phyloP scores from a whole-genome alignment of 1,140 invertebrate genomes.

The Leptopilina clavipes region DNA sequence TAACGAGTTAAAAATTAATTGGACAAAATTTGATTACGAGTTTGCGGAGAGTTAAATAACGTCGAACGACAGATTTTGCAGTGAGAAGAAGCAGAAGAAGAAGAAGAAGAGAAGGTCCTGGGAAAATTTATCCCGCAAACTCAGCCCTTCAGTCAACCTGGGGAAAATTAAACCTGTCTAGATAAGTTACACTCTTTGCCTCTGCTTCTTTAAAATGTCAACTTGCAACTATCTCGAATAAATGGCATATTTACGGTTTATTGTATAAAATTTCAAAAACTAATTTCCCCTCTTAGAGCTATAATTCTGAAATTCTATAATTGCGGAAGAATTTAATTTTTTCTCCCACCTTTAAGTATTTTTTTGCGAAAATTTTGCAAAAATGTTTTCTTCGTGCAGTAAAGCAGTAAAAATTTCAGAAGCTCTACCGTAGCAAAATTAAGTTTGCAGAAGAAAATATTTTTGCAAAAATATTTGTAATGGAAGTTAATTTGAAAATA shows the following conservation, averaged over 20 bases:
- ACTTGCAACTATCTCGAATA: background rate
- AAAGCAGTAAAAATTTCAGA: too few species aligned
- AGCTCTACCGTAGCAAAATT: too few species aligned
- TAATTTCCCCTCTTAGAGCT: background rate
- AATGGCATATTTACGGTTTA: background rate
- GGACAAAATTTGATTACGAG: conserved; percentile 13
- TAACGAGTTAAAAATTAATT: conserved; percentile 10
- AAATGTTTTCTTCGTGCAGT: too few species aligned
- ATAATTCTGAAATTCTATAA: background rate
- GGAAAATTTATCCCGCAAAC: conserved; percentile 1
- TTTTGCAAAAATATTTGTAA: too few species aligned
- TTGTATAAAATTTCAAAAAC: background rate
- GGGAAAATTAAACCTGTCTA: conserved; percentile 6
- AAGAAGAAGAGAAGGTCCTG: background rate
- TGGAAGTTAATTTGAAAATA: too few species aligned
- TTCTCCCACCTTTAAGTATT: background rate
- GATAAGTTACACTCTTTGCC: background rate
- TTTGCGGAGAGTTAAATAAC: background rate
- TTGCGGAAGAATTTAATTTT: background rate
- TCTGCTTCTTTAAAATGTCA: conserved; percentile 18
- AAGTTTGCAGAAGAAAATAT: too few species aligned
- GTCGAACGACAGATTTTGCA: conserved; percentile 5
- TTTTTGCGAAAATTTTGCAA: too few species aligned
- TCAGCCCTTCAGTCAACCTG: conserved; percentile 20
- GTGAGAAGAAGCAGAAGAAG: background rate